Evolutionary conservation across 1,140 invertebrate genomes (phyloP).

Genomic region (Hyphantria cunea): DNA sequence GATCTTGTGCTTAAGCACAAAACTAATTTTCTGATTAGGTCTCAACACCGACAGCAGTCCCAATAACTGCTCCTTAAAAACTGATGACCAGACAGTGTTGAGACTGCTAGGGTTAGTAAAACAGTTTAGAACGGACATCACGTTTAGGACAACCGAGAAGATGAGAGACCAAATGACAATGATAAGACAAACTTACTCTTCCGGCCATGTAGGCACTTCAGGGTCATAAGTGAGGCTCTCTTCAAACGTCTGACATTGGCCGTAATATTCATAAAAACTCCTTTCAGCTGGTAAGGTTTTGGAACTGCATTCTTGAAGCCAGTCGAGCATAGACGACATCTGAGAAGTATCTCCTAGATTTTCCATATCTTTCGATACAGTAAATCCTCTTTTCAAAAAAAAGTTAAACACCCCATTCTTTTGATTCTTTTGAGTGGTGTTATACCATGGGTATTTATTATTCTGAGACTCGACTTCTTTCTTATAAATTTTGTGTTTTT

Average conservation of each 20-base stretch:
- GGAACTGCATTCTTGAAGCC: slow-evolving; percentile 54
- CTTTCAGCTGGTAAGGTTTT: slow-evolving; percentile 56
- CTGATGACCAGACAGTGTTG: too few relatives aligned
- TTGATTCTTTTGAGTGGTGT: slow-evolving; percentile 57
- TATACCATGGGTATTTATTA: slow-evolving; percentile 73
- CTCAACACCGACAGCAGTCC: too few relatives aligned
- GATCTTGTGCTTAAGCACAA: too few relatives aligned
- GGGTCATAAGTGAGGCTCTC: slow-evolving; percentile 46
- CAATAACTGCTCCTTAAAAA: too few relatives aligned
- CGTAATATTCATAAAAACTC: slow-evolving; percentile 61
- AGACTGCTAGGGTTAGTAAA: too few relatives aligned
- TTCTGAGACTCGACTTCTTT: slow-evolving; percentile 59
- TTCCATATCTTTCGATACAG: slow-evolving; percentile 51
- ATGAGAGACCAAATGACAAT: neutral
- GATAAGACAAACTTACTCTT: slow-evolving; percentile 48
- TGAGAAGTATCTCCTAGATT: slow-evolving; percentile 46
- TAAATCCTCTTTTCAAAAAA: slow-evolving; percentile 55
- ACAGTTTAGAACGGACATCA: too few relatives aligned
- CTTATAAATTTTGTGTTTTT: slow-evolving; percentile 45
- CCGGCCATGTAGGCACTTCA: slow-evolving; percentile 34
- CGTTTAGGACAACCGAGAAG: too few relatives aligned
- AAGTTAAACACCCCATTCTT: slow-evolving; percentile 55
- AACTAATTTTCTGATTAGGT: too few relatives aligned
- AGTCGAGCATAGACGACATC: slow-evolving; percentile 45
- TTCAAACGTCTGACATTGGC: slow-evolving; percentile 59